These are phyloP conservation scores for Dinomys branickii DNA, from an alignment of 2,113 vertebrate genomes.

Conservation along the genomic window DNA sequence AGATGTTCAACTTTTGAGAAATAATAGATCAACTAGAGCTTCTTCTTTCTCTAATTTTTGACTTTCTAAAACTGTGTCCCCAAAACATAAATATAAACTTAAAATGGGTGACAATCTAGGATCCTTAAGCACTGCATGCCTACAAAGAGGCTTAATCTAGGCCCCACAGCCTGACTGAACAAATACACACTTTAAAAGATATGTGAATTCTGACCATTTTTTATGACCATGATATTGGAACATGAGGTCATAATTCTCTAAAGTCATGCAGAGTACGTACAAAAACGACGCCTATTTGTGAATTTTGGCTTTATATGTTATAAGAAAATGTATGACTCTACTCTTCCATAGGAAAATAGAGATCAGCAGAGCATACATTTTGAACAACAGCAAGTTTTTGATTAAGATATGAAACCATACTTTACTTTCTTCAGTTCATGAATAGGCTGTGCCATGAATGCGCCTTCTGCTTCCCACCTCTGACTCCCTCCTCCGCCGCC, in stretches of 20 bases:
- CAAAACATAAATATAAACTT: background rate
- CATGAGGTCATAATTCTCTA: background rate
- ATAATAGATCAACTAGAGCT: background rate
- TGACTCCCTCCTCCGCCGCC: background rate
- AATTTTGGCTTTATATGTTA: background rate
- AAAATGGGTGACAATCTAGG: background rate
- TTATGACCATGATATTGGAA: background rate
- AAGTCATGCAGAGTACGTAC: background rate
- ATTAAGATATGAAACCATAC: background rate
- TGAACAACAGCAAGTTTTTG: constrained; percentile 2
- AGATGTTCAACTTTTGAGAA: background rate
- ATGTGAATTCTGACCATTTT: background rate
- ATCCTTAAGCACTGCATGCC: background rate
- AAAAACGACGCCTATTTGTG: background rate
- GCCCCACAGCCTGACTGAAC: background rate
- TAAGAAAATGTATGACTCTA: background rate
- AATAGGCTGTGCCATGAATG: background rate
- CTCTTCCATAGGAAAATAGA: background rate
- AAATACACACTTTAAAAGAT: background rate
- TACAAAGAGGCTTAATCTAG: background rate
- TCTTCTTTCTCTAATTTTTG: background rate
- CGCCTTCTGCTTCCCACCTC: background rate
- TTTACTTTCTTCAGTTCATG: background rate
- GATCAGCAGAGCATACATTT: background rate
- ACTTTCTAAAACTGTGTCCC: background rate